Evolutionary conservation across 92 coral and sea anemone species (phyloP).

Genomic region (Parazoanthus swiftii): DNA sequence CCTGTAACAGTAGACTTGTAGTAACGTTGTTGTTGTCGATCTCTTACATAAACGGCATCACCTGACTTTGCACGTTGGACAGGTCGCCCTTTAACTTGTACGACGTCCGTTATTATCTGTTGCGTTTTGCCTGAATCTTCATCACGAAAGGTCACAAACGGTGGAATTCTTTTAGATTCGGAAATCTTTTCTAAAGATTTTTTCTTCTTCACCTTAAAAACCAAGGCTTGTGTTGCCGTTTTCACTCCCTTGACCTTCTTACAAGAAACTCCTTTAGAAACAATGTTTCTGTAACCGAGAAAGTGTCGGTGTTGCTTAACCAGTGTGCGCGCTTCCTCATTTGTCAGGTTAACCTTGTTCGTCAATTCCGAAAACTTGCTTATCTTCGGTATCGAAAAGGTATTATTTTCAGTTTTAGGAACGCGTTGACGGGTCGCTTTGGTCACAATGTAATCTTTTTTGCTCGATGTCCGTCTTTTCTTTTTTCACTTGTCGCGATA

Average conservation of each 20-base stretch:
- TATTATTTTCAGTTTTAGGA: too few species aligned
- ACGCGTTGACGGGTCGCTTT: too few species aligned
- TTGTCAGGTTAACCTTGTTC: neutral
- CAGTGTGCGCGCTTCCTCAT: neutral
- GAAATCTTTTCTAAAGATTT: neutral
- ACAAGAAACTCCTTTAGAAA: neutral
- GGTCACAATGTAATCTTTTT: too few species aligned
- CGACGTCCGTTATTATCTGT: neutral
- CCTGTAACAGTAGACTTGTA: neutral
- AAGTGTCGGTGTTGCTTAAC: neutral
- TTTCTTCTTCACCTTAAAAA: slow-evolving; percentile 7
- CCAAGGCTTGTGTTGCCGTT: neutral
- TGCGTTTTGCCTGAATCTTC: neutral
- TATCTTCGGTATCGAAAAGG: neutral
- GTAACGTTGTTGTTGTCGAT: too few species aligned
- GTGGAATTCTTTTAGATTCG: neutral
- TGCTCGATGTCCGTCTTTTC: too few species aligned
- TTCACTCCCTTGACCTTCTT: neutral
- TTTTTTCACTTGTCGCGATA: too few species aligned
- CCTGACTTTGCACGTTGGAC: neutral
- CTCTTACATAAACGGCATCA: slow-evolving; percentile 1
- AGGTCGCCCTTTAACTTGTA: neutral
- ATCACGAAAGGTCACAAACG: neutral
- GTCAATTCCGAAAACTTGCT: neutral
- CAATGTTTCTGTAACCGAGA: slow-evolving; percentile 2